A percentile compares a stretch with the other conserved stretches of the same genome.
Conservation (phyloP, 2,797 vertebrate species). For the Squalus acanthias region DNA sequence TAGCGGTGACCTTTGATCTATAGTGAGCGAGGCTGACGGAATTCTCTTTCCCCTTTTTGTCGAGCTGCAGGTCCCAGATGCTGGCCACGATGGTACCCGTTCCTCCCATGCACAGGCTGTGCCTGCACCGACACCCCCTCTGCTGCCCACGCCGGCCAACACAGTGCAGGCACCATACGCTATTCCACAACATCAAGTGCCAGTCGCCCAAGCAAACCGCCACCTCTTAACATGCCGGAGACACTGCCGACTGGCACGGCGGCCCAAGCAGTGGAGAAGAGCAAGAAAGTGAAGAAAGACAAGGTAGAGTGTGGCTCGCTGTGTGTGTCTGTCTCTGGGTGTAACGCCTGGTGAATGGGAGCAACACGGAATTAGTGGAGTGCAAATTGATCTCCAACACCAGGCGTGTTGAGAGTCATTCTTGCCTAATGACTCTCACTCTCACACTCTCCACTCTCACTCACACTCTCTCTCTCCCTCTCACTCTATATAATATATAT, state of each 20-base stretch:
- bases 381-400: neutral
- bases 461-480: too few relatives aligned
- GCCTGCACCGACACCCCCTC: slow-evolving; percentile 55
- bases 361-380: neutral
- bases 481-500: too few relatives aligned
- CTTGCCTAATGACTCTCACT: neutral
- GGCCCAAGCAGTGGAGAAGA: slow-evolving; percentile 65
- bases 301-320: slow-evolving; percentile 64
- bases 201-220: slow-evolving; percentile 55
- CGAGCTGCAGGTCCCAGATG: slow-evolving; percentile 46
- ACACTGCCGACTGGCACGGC: slow-evolving; percentile 55
- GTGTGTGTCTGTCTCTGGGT: neutral
- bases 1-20: neutral
- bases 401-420: too few relatives aligned
- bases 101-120: slow-evolving; percentile 64
- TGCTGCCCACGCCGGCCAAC: slow-evolving; percentile 66
- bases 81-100: slow-evolving; percentile 43
- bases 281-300: slow-evolving; percentile 79
- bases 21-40: neutral
- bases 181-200: slow-evolving; percentile 52
- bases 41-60: neutral
- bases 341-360: neutral
- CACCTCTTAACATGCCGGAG: slow-evolving; percentile 51
- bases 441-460: too few relatives aligned
- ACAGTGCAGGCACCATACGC: slow-evolving; percentile 52